Conservation (phyloP, 2,888 invertebrate genomes). For the Philaethria dido region DNA sequence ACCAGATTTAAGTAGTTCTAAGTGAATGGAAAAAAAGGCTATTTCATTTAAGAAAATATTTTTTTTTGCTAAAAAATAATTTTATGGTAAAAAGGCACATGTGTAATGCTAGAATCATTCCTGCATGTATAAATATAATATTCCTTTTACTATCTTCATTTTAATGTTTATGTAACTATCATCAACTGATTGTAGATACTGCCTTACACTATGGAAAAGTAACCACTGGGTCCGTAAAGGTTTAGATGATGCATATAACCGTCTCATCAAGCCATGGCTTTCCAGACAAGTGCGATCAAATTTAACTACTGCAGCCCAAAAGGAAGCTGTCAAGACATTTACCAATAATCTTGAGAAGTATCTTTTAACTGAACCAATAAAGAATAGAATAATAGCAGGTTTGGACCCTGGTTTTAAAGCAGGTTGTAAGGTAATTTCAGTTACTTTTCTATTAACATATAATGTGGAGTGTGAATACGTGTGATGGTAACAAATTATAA, state of each 20-base stretch:
- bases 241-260: constrained; percentile 70
- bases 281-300: constrained; percentile 88
- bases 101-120: no score
- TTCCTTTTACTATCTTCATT: no score
- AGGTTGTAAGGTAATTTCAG: constrained; percentile 89
- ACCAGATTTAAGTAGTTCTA: no score
- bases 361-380: constrained; percentile 90
- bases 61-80: no score
- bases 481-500: no score
- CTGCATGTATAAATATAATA: no score
- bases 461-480: no score
- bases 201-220: constrained; percentile 70
- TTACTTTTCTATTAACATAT: no score
- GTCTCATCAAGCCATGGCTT: constrained; percentile 85
- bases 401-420: constrained; percentile 95
- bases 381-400: constrained; percentile 91
- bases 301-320: constrained; percentile 89
- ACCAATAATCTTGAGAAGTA: constrained; percentile 93
- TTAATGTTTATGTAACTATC: no score
- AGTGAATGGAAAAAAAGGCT: no score
- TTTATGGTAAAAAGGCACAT: no score
- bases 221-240: constrained; percentile 71
- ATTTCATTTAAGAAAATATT: no score
- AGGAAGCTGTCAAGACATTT: constrained; percentile 93
- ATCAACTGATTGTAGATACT: constrained; percentile 58